phyloP scores from a whole-genome alignment of 2,113 vertebrate species.

The Haemorhous mexicanus region DNA sequence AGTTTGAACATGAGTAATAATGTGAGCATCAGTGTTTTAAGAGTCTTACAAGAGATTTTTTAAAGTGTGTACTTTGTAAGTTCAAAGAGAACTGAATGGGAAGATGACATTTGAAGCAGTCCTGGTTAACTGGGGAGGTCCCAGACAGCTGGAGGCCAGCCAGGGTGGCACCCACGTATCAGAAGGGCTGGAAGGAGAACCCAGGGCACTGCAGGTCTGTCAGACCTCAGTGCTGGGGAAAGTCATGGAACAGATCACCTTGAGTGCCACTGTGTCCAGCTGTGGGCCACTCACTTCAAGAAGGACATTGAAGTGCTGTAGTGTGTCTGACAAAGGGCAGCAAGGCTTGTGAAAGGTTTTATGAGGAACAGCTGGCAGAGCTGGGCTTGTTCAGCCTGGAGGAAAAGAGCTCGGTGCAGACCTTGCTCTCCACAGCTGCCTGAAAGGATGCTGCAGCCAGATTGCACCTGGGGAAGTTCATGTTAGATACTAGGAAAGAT shows the following conservation, averaged over 20 bases:
- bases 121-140: neutral
- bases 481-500: too few relatives aligned
- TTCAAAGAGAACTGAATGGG: neutral
- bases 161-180: fast-evolving
- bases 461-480: neutral
- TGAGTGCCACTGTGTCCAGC: neutral
- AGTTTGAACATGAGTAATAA: neutral
- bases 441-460: neutral
- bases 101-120: neutral
- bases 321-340: neutral
- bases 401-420: neutral
- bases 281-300: neutral
- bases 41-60: neutral
- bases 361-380: neutral
- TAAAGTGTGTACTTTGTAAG: neutral
- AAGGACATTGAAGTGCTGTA: too few relatives aligned
- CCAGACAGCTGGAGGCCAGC: neutral
- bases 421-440: neutral
- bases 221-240: neutral
- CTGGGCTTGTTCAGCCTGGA: neutral
- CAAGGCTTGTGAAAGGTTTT: neutral
- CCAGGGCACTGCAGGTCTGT: neutral
- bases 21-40: neutral
- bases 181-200: neutral
- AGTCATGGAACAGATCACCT: neutral